These are phyloP conservation scores for Rousettus madagascariensis DNA, from an alignment of 2,797 vertebrate species.

Conservation along the genomic window DNA sequence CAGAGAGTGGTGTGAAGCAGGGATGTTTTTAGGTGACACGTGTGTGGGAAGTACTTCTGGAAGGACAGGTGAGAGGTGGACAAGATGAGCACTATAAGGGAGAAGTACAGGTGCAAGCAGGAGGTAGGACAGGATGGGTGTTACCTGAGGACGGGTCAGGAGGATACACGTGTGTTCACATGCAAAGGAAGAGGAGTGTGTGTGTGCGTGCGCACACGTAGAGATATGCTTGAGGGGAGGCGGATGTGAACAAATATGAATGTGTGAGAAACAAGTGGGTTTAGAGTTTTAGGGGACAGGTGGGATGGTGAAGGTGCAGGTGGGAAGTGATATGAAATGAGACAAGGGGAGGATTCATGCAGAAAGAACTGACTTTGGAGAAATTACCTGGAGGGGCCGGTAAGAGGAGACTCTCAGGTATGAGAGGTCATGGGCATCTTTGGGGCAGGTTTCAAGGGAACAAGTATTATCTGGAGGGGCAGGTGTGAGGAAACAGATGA, in stretches of 20 bases:
- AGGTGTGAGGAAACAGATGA: not conserved
- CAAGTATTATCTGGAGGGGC: not conserved
- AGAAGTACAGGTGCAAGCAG: not conserved
- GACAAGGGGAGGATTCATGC: not conserved
- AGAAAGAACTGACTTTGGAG: not conserved
- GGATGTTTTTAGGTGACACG: not conserved
- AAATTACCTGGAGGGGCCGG: not conserved
- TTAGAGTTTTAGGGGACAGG: not conserved
- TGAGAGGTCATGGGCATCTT: not conserved
- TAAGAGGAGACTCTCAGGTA: not conserved
- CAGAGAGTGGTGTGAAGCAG: not conserved
- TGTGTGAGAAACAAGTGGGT: not conserved
- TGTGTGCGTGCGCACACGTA: not conserved
- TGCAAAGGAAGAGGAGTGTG: not conserved
- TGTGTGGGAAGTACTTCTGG: not conserved
- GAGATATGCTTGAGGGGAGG: not conserved
- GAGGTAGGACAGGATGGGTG: not conserved
- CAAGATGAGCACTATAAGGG: not conserved
- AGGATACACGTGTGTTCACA: fast-evolving
- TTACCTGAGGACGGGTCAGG: not conserved
- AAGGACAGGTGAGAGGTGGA: not conserved
- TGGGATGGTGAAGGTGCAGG: not conserved
- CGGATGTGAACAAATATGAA: not conserved
- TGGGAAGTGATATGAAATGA: not conserved
- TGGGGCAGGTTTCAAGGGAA: not conserved